Base-by-base conservation (phyloP, 1,140 invertebrate genomes). In the Lepidurus packardi region DNA sequence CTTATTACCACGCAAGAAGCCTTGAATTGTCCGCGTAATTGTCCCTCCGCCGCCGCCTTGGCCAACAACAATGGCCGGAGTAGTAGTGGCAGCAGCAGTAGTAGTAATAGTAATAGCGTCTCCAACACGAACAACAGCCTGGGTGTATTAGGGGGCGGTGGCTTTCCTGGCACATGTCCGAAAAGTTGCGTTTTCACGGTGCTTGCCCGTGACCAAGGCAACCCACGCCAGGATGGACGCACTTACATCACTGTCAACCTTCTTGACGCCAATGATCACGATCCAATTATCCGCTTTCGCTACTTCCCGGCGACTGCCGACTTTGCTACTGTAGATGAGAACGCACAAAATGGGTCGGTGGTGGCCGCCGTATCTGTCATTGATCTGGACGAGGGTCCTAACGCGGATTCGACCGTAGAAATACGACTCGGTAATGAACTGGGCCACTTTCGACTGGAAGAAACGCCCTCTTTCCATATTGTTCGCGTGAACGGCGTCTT, bases 201-300 rank as follows among this genome's bases (percentile, higher is more conserved):
- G 0, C 95, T 94, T 83, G 96, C 96, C 11, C 88, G 93, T 75
- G 97, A 98, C 86, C 93, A 97, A 81, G 96, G 96, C 1, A 90
- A 91, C 8, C 95, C 95, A 0, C 85, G 93, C 44, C 94, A 97
- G 84, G 93, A 95, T 83, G 95, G 95, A 6, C 87, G 96, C 65
- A 95, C 96, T 25, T 98, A 98, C 85, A 93, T 98, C 0, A 97
- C 94, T 5, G 94, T 98, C 0, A 97, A 95, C 85, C 86, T 98
- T 16, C 87, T 97, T 44, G 96, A 98, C 84, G 92, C 94, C 1
- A 98, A 98, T 85, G 95, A 98, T 87, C 95, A 98, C 84, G 94
- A 95, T 86, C 97, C 96, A 5, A 89, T 92, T 41, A 97, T 98
- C 75, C 91, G 90, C 79, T 97, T 98, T 83, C 90, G 90, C 9